A percentile compares a stretch with the other conserved stretches of the same genome.
Conservation (phyloP, 2,797 vertebrate genomes). For the Prionace glauca region DNA sequence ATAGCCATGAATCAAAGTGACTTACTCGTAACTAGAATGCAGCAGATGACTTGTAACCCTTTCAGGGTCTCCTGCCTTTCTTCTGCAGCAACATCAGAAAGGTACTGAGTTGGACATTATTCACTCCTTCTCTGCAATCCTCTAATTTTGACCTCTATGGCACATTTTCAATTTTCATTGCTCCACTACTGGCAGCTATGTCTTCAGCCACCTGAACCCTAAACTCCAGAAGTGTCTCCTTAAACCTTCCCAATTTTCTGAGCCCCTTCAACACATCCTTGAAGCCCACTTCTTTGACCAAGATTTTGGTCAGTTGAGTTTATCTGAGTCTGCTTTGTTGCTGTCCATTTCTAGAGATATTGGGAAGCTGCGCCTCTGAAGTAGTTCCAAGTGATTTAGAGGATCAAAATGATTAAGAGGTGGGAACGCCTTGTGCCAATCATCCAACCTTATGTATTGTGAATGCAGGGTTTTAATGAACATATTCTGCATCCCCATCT, state of each 20-base stretch:
- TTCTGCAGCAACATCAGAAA: neutral
- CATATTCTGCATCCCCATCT: neutral
- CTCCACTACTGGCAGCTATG: neutral
- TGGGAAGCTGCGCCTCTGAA: neutral
- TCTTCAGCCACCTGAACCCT: neutral
- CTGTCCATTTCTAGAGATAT: neutral
- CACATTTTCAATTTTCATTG: neutral
- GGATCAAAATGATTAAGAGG: neutral
- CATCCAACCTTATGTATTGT: neutral
- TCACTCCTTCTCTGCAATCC: neutral
- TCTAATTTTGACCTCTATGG: neutral
- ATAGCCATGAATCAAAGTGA: constrained; percentile 18
- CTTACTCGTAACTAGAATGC: neutral
- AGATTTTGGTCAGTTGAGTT: neutral
- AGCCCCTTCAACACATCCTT: neutral
- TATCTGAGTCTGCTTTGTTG: neutral
- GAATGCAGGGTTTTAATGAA: neutral
- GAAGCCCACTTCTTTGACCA: neutral
- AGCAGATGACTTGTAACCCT: neutral
- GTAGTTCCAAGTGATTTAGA: neutral
- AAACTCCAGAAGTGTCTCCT: neutral
- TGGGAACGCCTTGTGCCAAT: neutral
- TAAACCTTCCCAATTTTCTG: neutral
- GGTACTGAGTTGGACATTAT: neutral
- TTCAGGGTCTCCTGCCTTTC: neutral